Percentiles rank a stretch among this genome's conserved stretches.
Conservation (phyloP, 2,113 vertebrate genomes). For the Crotalus horridus region DNA sequence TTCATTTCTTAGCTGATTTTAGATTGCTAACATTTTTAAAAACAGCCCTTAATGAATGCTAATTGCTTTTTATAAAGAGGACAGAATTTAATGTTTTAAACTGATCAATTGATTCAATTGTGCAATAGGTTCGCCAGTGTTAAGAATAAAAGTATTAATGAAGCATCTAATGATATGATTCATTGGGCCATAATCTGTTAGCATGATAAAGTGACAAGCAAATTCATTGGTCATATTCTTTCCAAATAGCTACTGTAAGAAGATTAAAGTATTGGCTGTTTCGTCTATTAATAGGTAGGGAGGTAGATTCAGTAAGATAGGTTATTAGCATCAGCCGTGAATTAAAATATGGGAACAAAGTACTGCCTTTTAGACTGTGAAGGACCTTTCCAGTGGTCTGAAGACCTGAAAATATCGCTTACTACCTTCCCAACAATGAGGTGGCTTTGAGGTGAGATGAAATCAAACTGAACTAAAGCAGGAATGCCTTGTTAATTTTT, state of each 20-base stretch:
- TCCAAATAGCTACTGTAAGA: constrained; percentile 20
- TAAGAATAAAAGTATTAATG: background rate
- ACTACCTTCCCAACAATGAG: background rate
- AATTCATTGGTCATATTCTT: background rate
- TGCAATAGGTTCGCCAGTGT: background rate
- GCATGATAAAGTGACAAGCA: background rate
- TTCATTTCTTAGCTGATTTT: background rate
- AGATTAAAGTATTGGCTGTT: constrained; percentile 34
- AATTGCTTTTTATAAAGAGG: background rate
- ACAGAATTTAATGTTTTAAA: background rate
- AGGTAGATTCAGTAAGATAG: background rate
- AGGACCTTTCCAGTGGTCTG: background rate
- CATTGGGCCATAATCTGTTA: background rate
- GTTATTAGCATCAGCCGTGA: background rate
- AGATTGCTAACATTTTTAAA: background rate
- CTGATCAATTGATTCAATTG: background rate
- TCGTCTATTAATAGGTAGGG: background rate
- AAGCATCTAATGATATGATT: background rate
- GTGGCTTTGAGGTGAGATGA: background rate
- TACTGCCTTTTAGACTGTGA: background rate
- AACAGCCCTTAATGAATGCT: background rate
- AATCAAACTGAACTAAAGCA: background rate
- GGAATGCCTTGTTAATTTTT: background rate
- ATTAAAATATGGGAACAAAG: background rate
- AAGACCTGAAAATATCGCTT: background rate